Evolutionary conservation across 2,888 invertebrate genomes (phyloP), one percentile per base, ranked within the genome.

Genomic region (Latrodectus hesperus): DNA sequence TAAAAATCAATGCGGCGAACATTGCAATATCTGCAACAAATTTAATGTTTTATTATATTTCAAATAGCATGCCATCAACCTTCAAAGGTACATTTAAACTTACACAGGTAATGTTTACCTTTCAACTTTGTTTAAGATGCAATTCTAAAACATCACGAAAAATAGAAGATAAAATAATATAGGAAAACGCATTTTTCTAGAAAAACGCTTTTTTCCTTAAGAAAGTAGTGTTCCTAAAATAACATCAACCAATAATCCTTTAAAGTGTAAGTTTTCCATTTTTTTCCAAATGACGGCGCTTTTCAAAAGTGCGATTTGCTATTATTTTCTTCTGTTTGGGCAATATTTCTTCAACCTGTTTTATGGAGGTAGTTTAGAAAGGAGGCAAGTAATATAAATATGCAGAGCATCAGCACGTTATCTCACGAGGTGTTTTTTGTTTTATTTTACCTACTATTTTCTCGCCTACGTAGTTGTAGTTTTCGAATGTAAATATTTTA

Each of bases 311-410:
- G 67, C 77, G 65, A 77, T 77, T 67, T 77, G 53, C 67, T 17
- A 6, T 67, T 51, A 77, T 77, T 77, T 65, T 67, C 77, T 22
- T 77, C 51, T 52, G 77, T 77, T 77, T 77, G 16, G 9, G 71
- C 12, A n/a, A 60, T 60, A 60, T 60, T 60, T 60, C 60, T 60
- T 60, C 60, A 60, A 60, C 60, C 60, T 60, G 60, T n/a, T 60
- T 60, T 60, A 60, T 60, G 60, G 60, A 10, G 14, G 60, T n/a
- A 60, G 60, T 60, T 60, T 16, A 60, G 60, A 60, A n/a, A 4
- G n/a, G 0, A 11, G 60, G 38, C 6, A 38, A 60, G n/a, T 60
- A 60, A n/a, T 60, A 60, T 60, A 60, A 60, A 60, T 60, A 60
- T 60, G 60, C 60, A 60, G 60, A 60, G n/a, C n/a, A 60, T 60